Percentiles rank a stretch among this genome's conserved stretches.
Evolutionary conservation across 1,140 invertebrate species (phyloP).

Genomic region (Philotrypesis tridentata): DNA sequence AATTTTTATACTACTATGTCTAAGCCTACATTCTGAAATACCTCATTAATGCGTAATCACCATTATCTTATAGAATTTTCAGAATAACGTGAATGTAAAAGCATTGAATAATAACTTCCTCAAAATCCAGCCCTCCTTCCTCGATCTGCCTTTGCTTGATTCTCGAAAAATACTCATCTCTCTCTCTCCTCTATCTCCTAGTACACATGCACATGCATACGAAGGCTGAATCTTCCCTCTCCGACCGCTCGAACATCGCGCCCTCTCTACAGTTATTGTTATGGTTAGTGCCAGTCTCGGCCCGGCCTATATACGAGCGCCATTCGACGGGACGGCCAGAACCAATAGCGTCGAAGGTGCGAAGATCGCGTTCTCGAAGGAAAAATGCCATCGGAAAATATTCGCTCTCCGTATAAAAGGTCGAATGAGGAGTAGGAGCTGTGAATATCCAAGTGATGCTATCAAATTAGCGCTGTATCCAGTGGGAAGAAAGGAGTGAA

Average conservation of each 20-base stretch:
- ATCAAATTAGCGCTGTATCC: conserved; percentile 29
- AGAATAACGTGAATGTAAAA: no score
- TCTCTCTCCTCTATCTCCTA: neutral
- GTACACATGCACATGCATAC: neutral
- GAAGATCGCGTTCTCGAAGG: conserved; percentile 8
- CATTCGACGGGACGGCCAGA: neutral
- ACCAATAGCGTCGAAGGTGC: conserved; percentile 16
- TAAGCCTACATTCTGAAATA: no score
- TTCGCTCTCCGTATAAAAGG: neutral
- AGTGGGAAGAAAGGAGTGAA: neutral
- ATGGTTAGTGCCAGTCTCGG: conserved; percentile 22
- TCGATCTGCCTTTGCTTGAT: neutral
- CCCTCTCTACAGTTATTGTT: conserved; percentile 41
- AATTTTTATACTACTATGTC: no score
- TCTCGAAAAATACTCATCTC: conserved; percentile 1
- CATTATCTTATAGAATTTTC: no score
- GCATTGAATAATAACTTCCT: no score
- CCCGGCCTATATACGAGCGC: conserved; percentile 9
- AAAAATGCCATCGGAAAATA: conserved; percentile 29
- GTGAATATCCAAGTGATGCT: conserved; percentile 20
- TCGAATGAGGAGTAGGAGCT: neutral
- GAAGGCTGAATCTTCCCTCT: neutral
- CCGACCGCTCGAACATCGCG: conserved; percentile 5
- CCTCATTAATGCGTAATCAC: no score
- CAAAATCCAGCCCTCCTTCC: no score